Evolutionary conservation across 1,140 invertebrate genomes (phyloP), one percentile per base, ranked within the genome.

Genomic region (Drosophila suzukii): DNA sequence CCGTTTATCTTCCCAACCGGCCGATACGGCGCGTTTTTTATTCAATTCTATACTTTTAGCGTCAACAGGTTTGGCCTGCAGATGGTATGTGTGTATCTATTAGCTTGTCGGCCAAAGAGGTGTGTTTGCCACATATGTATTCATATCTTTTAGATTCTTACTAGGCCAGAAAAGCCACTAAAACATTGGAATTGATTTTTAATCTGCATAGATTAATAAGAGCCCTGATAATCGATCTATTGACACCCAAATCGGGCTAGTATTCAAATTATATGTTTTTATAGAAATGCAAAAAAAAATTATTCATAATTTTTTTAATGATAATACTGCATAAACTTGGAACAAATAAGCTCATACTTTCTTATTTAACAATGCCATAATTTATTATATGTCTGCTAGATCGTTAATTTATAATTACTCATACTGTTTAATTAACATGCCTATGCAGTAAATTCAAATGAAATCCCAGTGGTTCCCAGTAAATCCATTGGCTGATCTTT

Each of bases 1-100:
- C 67, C 63, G 76, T 88, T 86, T 78, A 77, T 88, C 83, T 88
- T 81, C 30, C 20, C 44, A 12, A 41, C 17, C 67, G 41, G 62
- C 12, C 12, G 10, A 68, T 43, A 11, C 36, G 27, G 13, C 38
- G 17, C 11, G 36, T 57, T 74, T 55, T 63, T 46, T 15, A 32
- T 32, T 38, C 5, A 17, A 47, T 44, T 44, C 20, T 10, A n/a
- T 32, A 5, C 13, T 30, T 20, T 11, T 3, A 11, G 30, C 13
- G 6, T 20, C 44, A 72, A 71, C 68, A 50, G 65, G 68, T 72
- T 72, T 57, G 20, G 67, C 62, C 36, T 50, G 41, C 55, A 65
- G 15, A 30, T 27, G 3, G 3, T 5, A 13, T 15, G 57, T 36
- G 38, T 62, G 36, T 43, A 62, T 66, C 56, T 43, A 32, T 36